Evolutionary conservation across 2,888 invertebrate species (phyloP).

Genomic region (Tetanocera ferruginea): DNA sequence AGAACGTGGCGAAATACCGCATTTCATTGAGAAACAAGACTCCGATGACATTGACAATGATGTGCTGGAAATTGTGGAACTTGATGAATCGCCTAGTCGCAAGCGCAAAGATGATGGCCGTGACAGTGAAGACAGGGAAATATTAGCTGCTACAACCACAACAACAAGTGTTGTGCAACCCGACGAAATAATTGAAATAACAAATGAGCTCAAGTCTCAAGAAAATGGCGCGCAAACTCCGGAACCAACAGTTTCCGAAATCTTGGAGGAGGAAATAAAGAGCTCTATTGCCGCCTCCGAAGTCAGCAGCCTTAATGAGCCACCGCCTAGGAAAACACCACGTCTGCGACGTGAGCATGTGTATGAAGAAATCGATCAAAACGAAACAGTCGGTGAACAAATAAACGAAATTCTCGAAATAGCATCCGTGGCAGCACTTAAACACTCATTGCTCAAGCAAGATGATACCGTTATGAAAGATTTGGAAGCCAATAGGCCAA

Average conservation of each 20-base stretch:
- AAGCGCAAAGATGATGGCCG: constrained; percentile 56
- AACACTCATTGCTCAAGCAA: constrained; percentile 64
- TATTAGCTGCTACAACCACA: constrained; percentile 45
- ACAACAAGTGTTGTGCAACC: constrained; percentile 61
- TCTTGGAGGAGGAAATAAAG: constrained; percentile 47
- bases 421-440: constrained; percentile 62
- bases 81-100: constrained; percentile 69
- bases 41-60: constrained; percentile 70
- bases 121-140: constrained; percentile 33
- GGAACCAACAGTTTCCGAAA: constrained; percentile 72
- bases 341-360: constrained; percentile 75
- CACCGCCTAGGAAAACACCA: constrained; percentile 65
- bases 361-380: constrained; percentile 74
- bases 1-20: constrained; percentile 70
- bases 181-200: constrained; percentile 68
- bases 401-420: constrained; percentile 59
- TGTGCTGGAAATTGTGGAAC: constrained; percentile 66
- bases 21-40: constrained; percentile 70
- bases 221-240: constrained; percentile 36
- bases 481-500: constrained; percentile 69
- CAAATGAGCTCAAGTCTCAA: constrained; percentile 34
- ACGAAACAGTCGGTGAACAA: constrained; percentile 44
- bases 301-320: constrained; percentile 21
- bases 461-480: constrained; percentile 71
- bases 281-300: constrained; percentile 36